A percentile compares a stretch with the other conserved stretches of the same genome.
Evolutionary conservation across 2,888 invertebrate species (phyloP).

Genomic region (Rotaria macrura): DNA sequence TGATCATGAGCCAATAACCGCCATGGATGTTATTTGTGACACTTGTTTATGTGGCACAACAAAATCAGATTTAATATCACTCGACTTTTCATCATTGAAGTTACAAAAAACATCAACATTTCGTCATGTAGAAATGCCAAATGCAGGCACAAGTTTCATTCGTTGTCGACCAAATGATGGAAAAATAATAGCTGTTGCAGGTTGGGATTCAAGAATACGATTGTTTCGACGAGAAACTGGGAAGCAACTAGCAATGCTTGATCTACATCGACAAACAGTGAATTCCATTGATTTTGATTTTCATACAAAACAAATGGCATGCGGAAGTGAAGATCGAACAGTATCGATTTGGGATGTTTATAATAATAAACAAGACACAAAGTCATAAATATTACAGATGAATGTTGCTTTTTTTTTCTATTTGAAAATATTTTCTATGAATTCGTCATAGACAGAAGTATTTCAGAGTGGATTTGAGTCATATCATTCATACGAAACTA

Average conservation of each 20-base stretch:
- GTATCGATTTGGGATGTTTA: slow-evolving; percentile 18
- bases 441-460: neutral
- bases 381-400: neutral
- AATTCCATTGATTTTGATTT: neutral
- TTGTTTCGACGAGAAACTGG: slow-evolving; percentile 12
- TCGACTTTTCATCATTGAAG: neutral
- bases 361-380: neutral
- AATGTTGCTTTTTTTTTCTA: neutral
- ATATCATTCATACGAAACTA: no score
- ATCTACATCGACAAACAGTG: neutral
- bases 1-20: neutral
- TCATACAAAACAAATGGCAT: neutral
- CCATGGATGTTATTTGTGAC: neutral
- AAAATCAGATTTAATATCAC: neutral
- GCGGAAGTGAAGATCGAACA: slow-evolving; percentile 14
- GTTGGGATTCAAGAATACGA: slow-evolving; percentile 10
- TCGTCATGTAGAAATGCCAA: neutral
- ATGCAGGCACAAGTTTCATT: neutral
- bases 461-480: no score
- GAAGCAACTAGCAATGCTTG: slow-evolving; percentile 3
- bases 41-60: neutral
- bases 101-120: neutral
- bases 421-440: neutral
- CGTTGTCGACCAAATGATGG: neutral
- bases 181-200: neutral